These are phyloP conservation scores for Nannobrachium achirus DNA, from an alignment of 2,113 vertebrate species.

Conservation along the genomic window DNA sequence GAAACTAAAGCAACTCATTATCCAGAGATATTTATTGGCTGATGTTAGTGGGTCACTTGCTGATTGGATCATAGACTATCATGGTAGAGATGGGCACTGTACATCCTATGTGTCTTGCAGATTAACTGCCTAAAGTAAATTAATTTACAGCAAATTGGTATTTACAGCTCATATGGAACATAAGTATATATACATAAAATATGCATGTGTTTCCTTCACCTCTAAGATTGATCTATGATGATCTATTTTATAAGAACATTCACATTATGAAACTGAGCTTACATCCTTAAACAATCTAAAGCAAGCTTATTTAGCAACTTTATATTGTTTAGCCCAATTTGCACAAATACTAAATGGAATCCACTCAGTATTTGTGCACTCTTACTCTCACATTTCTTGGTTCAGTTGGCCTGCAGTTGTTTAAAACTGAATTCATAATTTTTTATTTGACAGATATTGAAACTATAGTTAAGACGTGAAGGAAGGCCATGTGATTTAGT, in stretches of 20 bases:
- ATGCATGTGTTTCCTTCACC: constrained; percentile 67
- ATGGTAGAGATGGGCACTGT: constrained; percentile 50
- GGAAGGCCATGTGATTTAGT: constrained; percentile 12
- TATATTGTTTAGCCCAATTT: constrained; percentile 47
- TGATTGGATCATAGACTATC: constrained; percentile 70
- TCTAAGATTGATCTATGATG: constrained; percentile 30
- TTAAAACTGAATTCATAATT: constrained; percentile 24
- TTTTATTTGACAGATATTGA: constrained; percentile 1
- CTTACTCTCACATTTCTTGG: constrained; percentile 33
- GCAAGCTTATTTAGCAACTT: constrained; percentile 44
- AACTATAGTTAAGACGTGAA: constrained; percentile 15
- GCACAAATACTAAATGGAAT: constrained; percentile 40
- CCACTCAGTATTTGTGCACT: constrained; percentile 51
- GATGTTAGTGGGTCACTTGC: constrained; percentile 39
- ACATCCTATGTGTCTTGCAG: constrained; percentile 46
- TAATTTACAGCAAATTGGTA: constrained; percentile 36
- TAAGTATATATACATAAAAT: constrained; percentile 45
- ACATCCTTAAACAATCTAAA: constrained; percentile 33
- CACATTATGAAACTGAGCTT: constrained; percentile 24
- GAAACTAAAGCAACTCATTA: constrained; percentile 72
- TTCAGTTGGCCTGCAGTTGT: constrained; percentile 46
- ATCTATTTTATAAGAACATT: constrained; percentile 28
- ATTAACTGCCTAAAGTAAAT: constrained; percentile 60
- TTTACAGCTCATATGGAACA: constrained; percentile 50
- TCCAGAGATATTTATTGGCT: constrained; percentile 50